These are phyloP conservation scores for Grammomys dolichurus DNA, from an alignment of 2,113 vertebrate genomes.

Conservation along the genomic window DNA sequence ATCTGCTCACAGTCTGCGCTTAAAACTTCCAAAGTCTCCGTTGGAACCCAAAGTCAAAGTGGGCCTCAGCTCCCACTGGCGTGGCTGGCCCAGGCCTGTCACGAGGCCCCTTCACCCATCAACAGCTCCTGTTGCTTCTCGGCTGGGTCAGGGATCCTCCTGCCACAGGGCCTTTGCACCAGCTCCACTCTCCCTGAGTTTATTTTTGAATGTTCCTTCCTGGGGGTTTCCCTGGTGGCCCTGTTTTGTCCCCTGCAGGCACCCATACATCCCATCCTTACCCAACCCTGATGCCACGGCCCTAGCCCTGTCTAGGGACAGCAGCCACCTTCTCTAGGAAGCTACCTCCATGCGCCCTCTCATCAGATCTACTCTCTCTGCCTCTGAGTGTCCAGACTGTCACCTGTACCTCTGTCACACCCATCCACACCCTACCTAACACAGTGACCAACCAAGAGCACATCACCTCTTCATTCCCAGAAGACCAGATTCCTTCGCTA, in stretches of 20 bases:
- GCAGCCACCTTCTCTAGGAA: slow-evolving; percentile 9
- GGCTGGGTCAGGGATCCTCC: neutral
- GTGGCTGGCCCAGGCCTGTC: neutral
- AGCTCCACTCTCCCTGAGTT: neutral
- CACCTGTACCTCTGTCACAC: neutral
- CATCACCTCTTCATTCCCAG: neutral
- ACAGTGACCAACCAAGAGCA: neutral
- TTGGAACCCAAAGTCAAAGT: neutral
- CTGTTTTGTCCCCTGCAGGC: neutral
- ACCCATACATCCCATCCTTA: no score
- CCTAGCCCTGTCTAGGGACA: neutral
- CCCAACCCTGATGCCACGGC: neutral
- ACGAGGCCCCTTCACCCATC: neutral
- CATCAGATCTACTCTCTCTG: neutral
- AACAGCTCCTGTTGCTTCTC: neutral
- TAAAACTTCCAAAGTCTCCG: neutral
- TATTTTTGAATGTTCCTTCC: neutral
- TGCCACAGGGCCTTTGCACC: neutral
- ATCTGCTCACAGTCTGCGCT: neutral
- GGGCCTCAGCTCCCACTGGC: neutral
- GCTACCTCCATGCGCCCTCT: neutral
- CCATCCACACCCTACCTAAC: neutral
- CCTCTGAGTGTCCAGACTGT: neutral
- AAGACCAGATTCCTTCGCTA: slow-evolving; percentile 8
- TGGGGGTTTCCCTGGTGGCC: neutral